Conservation (phyloP, 2,888 invertebrate genomes). For the Dastarcus helophoroides region DNA sequence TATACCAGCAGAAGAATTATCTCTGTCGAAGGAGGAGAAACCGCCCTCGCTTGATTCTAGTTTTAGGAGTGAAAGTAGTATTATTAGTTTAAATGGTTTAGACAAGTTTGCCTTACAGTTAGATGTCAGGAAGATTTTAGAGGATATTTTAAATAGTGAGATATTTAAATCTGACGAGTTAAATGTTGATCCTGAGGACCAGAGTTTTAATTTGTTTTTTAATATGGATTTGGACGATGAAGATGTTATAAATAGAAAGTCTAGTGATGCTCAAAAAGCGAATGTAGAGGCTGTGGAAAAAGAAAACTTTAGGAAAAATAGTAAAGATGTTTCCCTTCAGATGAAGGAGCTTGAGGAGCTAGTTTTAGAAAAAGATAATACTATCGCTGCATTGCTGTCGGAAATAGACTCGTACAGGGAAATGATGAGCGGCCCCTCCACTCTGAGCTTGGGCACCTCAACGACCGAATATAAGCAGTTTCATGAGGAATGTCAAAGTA, state of each 20-base stretch:
- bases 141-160: constrained; percentile 30
- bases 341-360: constrained; percentile 38
- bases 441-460: constrained; percentile 45
- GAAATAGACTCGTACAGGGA: constrained; percentile 42
- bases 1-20: constrained; percentile 14
- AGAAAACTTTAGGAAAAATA: constrained; percentile 2
- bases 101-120: constrained; percentile 15
- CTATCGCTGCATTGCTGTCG: constrained; percentile 37
- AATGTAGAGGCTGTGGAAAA: neutral
- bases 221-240: constrained; percentile 33
- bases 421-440: constrained; percentile 38
- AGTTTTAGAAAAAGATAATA: constrained; percentile 38
- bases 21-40: constrained; percentile 22
- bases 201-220: constrained; percentile 33
- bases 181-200: constrained; percentile 20
- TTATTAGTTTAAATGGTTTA: constrained; percentile 20
- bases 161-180: constrained; percentile 23
- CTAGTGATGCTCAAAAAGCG: constrained; percentile 8
- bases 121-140: constrained; percentile 27
- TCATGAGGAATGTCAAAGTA: constrained; percentile 55
- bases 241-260: constrained; percentile 23
- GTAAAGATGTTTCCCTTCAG: constrained; percentile 16
- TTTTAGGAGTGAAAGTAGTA: constrained; percentile 22
- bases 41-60: constrained; percentile 21
- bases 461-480: constrained; percentile 63